Conservation (phyloP, 2,888 invertebrate species). For the Acrobeloides nanus region DNA sequence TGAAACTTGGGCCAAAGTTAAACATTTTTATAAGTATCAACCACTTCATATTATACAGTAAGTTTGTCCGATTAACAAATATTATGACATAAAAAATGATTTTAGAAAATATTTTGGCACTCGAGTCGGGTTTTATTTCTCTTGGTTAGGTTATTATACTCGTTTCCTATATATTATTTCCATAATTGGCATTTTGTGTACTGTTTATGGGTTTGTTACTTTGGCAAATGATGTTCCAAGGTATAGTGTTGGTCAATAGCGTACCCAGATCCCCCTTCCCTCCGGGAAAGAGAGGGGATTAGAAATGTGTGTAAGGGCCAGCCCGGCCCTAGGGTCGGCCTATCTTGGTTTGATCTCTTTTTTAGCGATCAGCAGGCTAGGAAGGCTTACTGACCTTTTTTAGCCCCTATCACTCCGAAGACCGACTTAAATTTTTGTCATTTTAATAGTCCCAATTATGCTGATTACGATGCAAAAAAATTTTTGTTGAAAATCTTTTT, state of each 20-base stretch:
- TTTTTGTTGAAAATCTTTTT: too few species aligned
- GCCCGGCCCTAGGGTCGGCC: too few species aligned
- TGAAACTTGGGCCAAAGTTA: slow-evolving; percentile 81
- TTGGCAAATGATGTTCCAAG: slow-evolving; percentile 28
- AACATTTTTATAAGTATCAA: slow-evolving; percentile 83
- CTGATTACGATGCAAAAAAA: too few species aligned
- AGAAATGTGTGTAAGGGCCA: too few species aligned
- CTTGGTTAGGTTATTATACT: slow-evolving; percentile 48
- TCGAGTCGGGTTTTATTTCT: slow-evolving; percentile 45
- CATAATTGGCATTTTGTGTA: slow-evolving; percentile 28
- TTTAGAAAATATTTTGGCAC: slow-evolving; percentile 44
- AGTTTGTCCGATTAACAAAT: not conserved
- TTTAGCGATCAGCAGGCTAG: too few species aligned
- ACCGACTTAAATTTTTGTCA: too few species aligned
- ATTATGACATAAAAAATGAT: slow-evolving; percentile 3
- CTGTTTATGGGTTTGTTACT: slow-evolving; percentile 29
- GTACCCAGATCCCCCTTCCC: too few species aligned
- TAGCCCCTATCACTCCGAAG: too few species aligned
- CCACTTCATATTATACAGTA: not conserved
- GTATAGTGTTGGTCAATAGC: slow-evolving; percentile 5
- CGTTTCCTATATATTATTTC: slow-evolving; percentile 27
- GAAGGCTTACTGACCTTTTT: too few species aligned
- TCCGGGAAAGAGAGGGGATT: too few species aligned
- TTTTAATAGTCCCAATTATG: too few species aligned
- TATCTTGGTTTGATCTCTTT: too few species aligned